phyloP scores from a whole-genome alignment of 30 jellyfish, hydroid and myxozoan genomes.

The Aurelia sp. region DNA sequence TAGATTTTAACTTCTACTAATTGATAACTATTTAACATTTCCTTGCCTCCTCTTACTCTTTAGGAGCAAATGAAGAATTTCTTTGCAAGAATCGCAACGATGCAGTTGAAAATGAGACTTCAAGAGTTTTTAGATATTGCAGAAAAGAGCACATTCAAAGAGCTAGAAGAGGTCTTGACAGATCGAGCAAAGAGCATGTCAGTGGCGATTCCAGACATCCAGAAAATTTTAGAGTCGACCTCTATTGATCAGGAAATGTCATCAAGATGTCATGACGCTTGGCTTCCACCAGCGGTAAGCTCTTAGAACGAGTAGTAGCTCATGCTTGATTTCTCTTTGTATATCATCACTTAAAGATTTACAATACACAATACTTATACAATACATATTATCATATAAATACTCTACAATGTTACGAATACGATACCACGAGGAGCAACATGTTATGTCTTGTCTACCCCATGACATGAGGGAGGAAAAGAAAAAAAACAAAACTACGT shows the following conservation, averaged over 20 bases:
- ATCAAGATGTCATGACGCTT: constrained; percentile 64
- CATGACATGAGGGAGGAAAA: too few relatives aligned
- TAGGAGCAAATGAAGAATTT: constrained; percentile 61
- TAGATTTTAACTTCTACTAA: background rate
- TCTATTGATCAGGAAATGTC: constrained; percentile 58
- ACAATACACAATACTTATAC: background rate
- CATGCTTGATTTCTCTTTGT: background rate
- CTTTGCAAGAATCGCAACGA: constrained; percentile 56
- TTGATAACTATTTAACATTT: background rate
- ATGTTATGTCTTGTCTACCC: too few relatives aligned
- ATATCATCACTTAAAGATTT: background rate
- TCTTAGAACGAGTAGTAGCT: background rate
- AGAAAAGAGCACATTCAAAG: constrained; percentile 6
- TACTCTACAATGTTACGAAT: too few relatives aligned
- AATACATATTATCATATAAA: too few relatives aligned
- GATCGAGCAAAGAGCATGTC: constrained; percentile 35
- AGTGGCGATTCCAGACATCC: constrained; percentile 51
- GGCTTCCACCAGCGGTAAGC: constrained; percentile 71
- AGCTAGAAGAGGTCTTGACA: constrained; percentile 20
- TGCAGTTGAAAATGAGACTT: constrained; percentile 30
- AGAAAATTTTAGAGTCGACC: constrained; percentile 52
- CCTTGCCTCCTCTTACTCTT: background rate
- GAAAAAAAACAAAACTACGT: too few relatives aligned
- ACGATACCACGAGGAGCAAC: too few relatives aligned
- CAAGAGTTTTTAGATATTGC: constrained; percentile 42